Conservation (phyloP, 1,140 invertebrate species). For the Temnothorax longispinosus region DNA sequence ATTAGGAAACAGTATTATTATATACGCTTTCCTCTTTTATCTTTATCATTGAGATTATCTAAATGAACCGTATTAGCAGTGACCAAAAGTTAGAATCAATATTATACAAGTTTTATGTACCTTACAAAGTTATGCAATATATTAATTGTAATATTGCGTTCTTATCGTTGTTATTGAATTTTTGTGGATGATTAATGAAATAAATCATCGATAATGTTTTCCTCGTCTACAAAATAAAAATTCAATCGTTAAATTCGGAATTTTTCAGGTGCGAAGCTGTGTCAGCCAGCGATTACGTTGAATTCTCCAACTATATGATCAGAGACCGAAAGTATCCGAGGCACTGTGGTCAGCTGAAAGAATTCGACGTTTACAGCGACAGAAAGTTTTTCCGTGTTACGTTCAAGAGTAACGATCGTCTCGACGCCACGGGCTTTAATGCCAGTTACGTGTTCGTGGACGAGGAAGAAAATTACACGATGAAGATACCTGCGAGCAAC, state of each 20-base stretch:
- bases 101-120: background rate
- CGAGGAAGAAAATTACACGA: constrained; percentile 82
- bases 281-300: constrained; percentile 96
- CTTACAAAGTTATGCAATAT: background rate
- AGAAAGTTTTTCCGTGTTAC: constrained; percentile 97
- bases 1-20: background rate
- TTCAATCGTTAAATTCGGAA: background rate
- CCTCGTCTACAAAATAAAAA: background rate
- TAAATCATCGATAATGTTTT: background rate
- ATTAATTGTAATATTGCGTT: background rate
- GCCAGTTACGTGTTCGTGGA: constrained; percentile 94
- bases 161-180: background rate
- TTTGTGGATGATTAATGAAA: background rate
- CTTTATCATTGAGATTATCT: background rate
- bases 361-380: constrained; percentile 94
- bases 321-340: constrained; percentile 94
- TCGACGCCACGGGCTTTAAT: constrained; percentile 97
- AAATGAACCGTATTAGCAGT: background rate
- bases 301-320: constrained; percentile 97
- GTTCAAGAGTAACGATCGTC: constrained; percentile 96
- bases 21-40: background rate
- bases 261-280: constrained; percentile 92
- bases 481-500: constrained; percentile 80
- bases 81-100: background rate
- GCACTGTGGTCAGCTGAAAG: constrained; percentile 93